Conservation (phyloP, 2,113 vertebrate genomes). For the Motacilla tschutschensis region DNA sequence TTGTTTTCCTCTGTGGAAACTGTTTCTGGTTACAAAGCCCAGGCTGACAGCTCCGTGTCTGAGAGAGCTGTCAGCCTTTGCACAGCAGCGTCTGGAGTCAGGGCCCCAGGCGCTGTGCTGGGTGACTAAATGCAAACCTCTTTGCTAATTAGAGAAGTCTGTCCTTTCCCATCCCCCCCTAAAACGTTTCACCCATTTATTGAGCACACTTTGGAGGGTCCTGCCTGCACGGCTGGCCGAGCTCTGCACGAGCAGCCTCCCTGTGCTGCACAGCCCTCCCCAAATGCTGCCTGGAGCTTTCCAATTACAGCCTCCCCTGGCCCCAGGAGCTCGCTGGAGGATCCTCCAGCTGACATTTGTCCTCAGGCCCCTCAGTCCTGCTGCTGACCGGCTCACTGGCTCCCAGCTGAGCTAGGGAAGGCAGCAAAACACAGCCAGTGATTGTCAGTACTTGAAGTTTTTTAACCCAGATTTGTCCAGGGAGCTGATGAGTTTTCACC, state of each 20-base stretch:
- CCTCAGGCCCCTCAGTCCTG: slow-evolving; percentile 35
- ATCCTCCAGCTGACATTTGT: slow-evolving; percentile 42
- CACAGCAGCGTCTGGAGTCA: slow-evolving; percentile 45
- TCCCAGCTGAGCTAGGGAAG: slow-evolving; percentile 20
- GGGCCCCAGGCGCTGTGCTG: slow-evolving; percentile 15
- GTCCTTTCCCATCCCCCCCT: slow-evolving; percentile 20
- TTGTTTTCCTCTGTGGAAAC: slow-evolving; percentile 32
- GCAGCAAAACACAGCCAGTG: not conserved
- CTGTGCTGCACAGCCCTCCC: not conserved
- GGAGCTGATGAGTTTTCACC: slow-evolving; percentile 14
- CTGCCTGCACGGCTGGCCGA: not conserved
- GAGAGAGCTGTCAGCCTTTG: slow-evolving; percentile 54
- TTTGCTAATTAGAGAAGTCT: slow-evolving; percentile 47
- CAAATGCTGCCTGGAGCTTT: not conserved
- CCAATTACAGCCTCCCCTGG: not conserved
- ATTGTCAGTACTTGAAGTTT: not conserved
- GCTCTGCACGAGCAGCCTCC: not conserved
- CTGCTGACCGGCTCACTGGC: not conserved
- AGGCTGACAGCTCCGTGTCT: slow-evolving; percentile 48
- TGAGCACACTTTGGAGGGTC: not conserved
- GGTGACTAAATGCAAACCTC: slow-evolving; percentile 58
- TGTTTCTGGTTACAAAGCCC: slow-evolving; percentile 46
- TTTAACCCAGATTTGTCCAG: slow-evolving; percentile 13
- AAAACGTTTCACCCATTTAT: not conserved
- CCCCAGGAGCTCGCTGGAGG: not conserved